Base-by-base conservation (phyloP, 1,140 invertebrate genomes). In the Drosophila nikananu region DNA sequence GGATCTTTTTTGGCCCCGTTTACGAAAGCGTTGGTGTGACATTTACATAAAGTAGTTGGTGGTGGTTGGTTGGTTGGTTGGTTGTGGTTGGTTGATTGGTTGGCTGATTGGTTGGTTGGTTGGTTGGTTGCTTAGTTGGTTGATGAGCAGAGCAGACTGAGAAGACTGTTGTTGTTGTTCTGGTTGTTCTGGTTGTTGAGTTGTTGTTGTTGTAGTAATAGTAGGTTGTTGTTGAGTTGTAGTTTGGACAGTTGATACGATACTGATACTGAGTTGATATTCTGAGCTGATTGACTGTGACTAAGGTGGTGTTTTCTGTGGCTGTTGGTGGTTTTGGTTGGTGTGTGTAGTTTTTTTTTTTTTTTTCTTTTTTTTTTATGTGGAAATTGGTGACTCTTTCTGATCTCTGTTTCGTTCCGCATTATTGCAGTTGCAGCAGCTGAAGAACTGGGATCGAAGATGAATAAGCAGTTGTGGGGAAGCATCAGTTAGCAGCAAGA, bases 131-230 rank as follows among this genome's bases (percentile, higher is more conserved):
- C 25, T 73, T 74, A 42, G 44, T 75, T 74, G 71, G 70, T 75
- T 75, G 72, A 74, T 75, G 80, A 82, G 74, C 74, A 72, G 72
- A 81, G 78, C 71, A 81, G 72, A 81, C 80, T 81, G 79, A 82
- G 80, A 74, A 83, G 80, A 83, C 67, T 82, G 79, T 82, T 62
- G 77, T 81, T 73, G 61, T 63, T 30, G 30, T 70, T 35, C 17
- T 75, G 49, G 74, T 55, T 66, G 74, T 74, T 77, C n/a, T n/a
- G n/a, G n/a, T n/a, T n/a, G 61, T 79, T 76, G 37, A 42, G 32
- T 35, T 35, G 32, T 12, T 12, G 60, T 76, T 57, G 64, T 54
- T 30, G 75, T 68, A 54, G 46, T 63, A 62, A 48, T 70, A 57
- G 80, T 46, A 66, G 66, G 67, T 32, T 55, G 32, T 70, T 52